Evolutionary conservation across 2,888 invertebrate genomes (phyloP), one percentile per base, ranked within the genome.

Genomic region (Drosophila conformis): DNA sequence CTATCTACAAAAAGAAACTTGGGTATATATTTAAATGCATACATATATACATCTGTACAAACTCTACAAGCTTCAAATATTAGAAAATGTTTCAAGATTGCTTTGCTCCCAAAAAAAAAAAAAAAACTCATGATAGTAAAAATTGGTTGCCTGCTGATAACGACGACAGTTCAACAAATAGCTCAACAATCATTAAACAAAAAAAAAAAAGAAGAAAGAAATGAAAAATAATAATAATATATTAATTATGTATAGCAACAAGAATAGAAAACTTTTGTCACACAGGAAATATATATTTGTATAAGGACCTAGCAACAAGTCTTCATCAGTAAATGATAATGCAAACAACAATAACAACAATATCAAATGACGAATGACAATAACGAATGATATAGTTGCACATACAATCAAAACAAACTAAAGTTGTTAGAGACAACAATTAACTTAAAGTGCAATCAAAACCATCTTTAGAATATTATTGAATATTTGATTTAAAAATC

Each of bases 101-200:
- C 27, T 5, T 18, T 18, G 27, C 18, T 49, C 27, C 27, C 27
- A 27, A 27, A 48, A 18, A 40, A 15, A 46, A n/a, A 52, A 21
- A 38, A 15, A 36, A 10, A 33, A 31, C 31, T n/a, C 11, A 11
- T 52, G 33, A 54, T 18, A 38, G 27, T 46, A 33, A 2, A 21
- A 13, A 31, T n/a, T 29, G 35, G 25, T 25, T 31, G 31, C 35
- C 36, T n/a, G n/a, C 52, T 64, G 57, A 64, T 68, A 68, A 46
- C 49, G 36, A 7, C 1, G 42, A 48, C 59, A 72, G 33, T 40
- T 51, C 60, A 72, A 66, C 61, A 69, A 54, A 68, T 60, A 60
- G 31, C n/a, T 54, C 46, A 53, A 51, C 36, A 68, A 58, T 18
- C 7, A 31, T 31, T 18, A 10, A 2, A 10, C n/a, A 10, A 29